Evolutionary conservation across 2,113 vertebrate genomes (phyloP).

Genomic region (Salvelinus alpinus): DNA sequence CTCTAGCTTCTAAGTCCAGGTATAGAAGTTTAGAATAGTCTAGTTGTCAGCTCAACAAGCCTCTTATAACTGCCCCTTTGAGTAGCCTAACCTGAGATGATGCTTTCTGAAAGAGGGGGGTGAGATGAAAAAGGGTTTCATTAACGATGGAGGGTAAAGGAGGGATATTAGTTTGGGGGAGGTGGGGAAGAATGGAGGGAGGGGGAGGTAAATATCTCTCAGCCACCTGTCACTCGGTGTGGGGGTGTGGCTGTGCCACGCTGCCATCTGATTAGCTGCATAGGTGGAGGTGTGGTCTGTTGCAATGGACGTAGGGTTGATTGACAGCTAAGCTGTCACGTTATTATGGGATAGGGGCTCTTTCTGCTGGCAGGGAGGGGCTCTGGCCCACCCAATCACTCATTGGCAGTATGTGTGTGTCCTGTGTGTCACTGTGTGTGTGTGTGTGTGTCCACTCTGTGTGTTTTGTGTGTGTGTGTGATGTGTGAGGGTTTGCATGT

Average conservation of each 20-base stretch:
- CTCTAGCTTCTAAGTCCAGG: too few relatives aligned
- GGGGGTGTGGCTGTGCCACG: conserved; percentile 54
- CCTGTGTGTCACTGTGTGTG: conserved; percentile 8
- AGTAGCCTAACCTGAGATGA: conserved; percentile 67
- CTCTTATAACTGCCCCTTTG: conserved; percentile 49
- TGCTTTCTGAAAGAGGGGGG: conserved; percentile 56
- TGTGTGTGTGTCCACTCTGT: conserved; percentile 23
- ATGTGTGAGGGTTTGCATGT: conserved; percentile 37
- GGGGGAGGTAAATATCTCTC: conserved; percentile 29
- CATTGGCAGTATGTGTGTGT: conserved; percentile 46
- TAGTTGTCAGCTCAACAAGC: conserved; percentile 39
- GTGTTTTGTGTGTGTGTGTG: conserved; percentile 20
- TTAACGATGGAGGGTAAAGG: background rate
- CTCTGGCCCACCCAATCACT: conserved; percentile 67
- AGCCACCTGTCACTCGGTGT: conserved; percentile 39
- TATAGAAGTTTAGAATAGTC: conserved; percentile 13
- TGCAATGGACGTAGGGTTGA: conserved; percentile 73
- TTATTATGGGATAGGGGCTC: conserved; percentile 70
- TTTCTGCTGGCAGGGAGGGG: conserved; percentile 54
- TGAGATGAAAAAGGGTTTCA: background rate
- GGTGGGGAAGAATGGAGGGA: conserved; percentile 1
- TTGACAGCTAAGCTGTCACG: conserved; percentile 71
- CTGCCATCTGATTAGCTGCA: conserved; percentile 46
- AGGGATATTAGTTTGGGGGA: conserved; percentile 36
- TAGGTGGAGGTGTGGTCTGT: conserved; percentile 53